These are phyloP conservation scores for Aegotheles bennettii DNA, from an alignment of 2,113 vertebrate genomes.

Conservation along the genomic window DNA sequence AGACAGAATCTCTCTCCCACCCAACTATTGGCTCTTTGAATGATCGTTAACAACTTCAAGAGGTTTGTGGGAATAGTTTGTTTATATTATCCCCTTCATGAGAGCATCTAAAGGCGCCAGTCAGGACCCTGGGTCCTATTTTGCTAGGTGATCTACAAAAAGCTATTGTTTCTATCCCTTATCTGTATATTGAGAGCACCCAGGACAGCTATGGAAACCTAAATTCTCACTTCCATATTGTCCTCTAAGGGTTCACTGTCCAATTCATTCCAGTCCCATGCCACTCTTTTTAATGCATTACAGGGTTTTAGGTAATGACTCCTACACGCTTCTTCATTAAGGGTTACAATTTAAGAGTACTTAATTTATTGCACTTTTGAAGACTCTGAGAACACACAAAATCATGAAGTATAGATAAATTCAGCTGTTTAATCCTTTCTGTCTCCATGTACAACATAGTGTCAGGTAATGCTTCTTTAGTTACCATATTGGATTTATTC, in stretches of 20 bases:
- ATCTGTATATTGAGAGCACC: background rate
- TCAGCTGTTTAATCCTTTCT: background rate
- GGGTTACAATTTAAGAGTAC: background rate
- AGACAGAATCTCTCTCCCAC: background rate
- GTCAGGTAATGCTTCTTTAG: background rate
- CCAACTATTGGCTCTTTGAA: background rate
- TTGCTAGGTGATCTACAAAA: background rate
- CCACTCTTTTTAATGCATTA: background rate
- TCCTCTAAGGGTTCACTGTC: background rate
- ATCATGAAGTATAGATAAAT: background rate
- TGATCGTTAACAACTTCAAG: background rate
- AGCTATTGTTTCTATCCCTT: background rate
- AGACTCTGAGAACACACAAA: background rate
- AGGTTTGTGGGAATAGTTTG: background rate
- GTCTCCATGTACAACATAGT: background rate
- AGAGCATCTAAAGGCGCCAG: background rate
- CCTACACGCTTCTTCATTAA: background rate
- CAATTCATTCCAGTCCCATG: background rate
- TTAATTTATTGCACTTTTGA: background rate
- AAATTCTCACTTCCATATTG: background rate
- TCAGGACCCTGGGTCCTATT: background rate
- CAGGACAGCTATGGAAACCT: background rate
- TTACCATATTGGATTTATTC: background rate
- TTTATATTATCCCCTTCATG: background rate
- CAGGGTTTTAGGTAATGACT: background rate